Conservation (phyloP, 1,140 invertebrate genomes). For the Orius laevigatus region DNA sequence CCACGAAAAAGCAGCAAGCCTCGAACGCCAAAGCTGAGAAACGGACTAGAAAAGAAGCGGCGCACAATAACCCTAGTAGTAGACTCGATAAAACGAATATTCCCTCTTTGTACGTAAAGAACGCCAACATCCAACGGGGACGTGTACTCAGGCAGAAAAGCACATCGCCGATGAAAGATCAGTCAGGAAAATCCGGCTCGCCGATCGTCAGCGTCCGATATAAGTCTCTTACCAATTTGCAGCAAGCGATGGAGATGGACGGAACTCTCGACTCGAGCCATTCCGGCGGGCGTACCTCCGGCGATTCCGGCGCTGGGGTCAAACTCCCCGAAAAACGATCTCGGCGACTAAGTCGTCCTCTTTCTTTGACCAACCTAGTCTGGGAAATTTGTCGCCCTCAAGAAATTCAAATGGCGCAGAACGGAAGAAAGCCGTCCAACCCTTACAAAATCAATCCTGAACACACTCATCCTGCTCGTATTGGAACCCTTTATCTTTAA, state of each 20-base stretch:
- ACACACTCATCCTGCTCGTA: too few species aligned
- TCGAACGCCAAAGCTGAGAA: slow-evolving; percentile 42
- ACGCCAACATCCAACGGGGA: slow-evolving; percentile 44
- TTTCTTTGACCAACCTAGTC: slow-evolving; percentile 67
- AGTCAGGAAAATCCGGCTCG: slow-evolving; percentile 49
- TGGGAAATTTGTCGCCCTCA: slow-evolving; percentile 37
- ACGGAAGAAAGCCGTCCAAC: too few species aligned
- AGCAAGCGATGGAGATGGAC: slow-evolving; percentile 54
- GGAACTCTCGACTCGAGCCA: slow-evolving; percentile 76
- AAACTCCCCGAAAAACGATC: slow-evolving; percentile 64
- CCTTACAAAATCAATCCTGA: too few species aligned
- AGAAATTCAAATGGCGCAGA: too few species aligned
- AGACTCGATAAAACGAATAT: slow-evolving; percentile 3
- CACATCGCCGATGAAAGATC: slow-evolving; percentile 52
- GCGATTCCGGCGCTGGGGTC: slow-evolving; percentile 58
- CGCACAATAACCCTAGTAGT: slow-evolving; percentile 26
- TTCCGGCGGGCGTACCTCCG: slow-evolving; percentile 67
- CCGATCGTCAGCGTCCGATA: slow-evolving; percentile 68
- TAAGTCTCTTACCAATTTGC: slow-evolving; percentile 62
- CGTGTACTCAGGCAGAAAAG: slow-evolving; percentile 52
- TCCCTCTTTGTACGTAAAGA: slow-evolving; percentile 50
- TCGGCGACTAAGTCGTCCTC: slow-evolving; percentile 25
- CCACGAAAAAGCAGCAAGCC: slow-evolving; percentile 45
- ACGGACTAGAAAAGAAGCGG: slow-evolving; percentile 33
- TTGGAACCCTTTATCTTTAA: too few species aligned